phyloP scores from a whole-genome alignment of 92 coral and sea anemone genomes.

The Plumapathes pennacea region DNA sequence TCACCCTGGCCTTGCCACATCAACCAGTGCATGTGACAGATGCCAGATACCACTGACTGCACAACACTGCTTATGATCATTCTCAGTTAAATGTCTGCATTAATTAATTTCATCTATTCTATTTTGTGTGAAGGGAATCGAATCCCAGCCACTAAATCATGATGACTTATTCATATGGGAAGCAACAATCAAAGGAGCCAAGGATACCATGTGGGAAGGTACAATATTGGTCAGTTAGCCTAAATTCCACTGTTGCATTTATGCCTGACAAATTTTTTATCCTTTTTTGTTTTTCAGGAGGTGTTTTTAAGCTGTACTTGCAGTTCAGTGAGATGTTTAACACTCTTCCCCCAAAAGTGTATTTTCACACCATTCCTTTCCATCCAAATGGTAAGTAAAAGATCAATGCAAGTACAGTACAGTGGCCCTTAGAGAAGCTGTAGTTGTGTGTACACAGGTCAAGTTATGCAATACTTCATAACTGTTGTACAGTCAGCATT shows the following conservation, averaged over 20 bases:
- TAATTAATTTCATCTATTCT: too few species aligned
- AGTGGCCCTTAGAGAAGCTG: too few species aligned
- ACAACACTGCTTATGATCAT: too few species aligned
- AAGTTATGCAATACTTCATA: neutral
- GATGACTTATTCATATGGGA: slow-evolving; percentile 95
- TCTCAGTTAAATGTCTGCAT: too few species aligned
- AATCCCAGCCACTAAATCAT: slow-evolving; percentile 74
- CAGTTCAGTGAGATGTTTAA: slow-evolving; percentile 76
- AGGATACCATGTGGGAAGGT: slow-evolving; percentile 99
- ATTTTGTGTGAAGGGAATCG: slow-evolving; percentile 63
- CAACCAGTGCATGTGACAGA: too few species aligned
- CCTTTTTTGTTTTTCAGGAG: slow-evolving; percentile 65
- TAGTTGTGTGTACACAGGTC: neutral
- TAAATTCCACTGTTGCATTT: neutral
- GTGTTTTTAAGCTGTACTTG: slow-evolving; percentile 88
- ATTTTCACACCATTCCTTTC: slow-evolving; percentile 89
- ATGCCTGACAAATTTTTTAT: too few species aligned
- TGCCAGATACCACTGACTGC: too few species aligned
- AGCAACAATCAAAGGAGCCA: slow-evolving; percentile 80
- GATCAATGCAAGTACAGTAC: neutral
- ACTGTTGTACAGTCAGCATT: too few species aligned
- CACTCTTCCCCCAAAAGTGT: slow-evolving; percentile 73
- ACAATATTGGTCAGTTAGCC: neutral
- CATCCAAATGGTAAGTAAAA: slow-evolving; percentile 80
- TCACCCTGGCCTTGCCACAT: too few species aligned